These are phyloP conservation scores for Aphodius sticticus DNA, from an alignment of 2,888 invertebrate genomes.

Conservation along the genomic window DNA sequence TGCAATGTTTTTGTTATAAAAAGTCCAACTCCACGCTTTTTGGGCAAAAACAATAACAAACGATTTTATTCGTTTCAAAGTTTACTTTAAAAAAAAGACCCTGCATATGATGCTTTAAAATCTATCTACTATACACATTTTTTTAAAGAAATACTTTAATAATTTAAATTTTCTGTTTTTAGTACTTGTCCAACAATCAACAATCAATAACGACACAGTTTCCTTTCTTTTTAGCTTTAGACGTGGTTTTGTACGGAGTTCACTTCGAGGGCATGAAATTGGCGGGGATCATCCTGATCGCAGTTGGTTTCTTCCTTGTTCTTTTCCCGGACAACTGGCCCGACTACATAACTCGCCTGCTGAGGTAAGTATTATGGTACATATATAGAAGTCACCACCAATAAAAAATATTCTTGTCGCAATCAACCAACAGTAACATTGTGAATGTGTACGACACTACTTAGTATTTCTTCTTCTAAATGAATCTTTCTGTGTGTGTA, in stretches of 20 bases:
- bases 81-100: too few relatives aligned
- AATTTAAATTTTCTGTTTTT: too few relatives aligned
- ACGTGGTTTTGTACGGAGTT: conserved; percentile 84
- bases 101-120: too few relatives aligned
- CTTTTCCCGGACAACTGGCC: conserved; percentile 98
- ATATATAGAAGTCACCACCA: neutral
- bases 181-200: too few relatives aligned
- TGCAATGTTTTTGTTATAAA: too few relatives aligned
- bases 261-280: conserved; percentile 94
- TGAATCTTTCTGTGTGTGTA: neutral
- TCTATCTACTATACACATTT: too few relatives aligned
- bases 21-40: too few relatives aligned
- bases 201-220: too few relatives aligned
- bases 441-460: neutral
- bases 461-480: neutral
- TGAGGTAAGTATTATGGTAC: conserved; percentile 70
- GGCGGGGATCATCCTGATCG: conserved; percentile 91
- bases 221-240: conserved; percentile 71
- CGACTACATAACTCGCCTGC: conserved; percentile 87
- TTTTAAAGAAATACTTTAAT: too few relatives aligned
- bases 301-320: conserved; percentile 90
- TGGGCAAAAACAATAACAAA: too few relatives aligned
- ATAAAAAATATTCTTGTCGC: neutral
- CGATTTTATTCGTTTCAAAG: too few relatives aligned
- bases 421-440: neutral